phyloP scores from a whole-genome alignment of 2,888 invertebrate genomes.

The Azorinus chamasolen region DNA sequence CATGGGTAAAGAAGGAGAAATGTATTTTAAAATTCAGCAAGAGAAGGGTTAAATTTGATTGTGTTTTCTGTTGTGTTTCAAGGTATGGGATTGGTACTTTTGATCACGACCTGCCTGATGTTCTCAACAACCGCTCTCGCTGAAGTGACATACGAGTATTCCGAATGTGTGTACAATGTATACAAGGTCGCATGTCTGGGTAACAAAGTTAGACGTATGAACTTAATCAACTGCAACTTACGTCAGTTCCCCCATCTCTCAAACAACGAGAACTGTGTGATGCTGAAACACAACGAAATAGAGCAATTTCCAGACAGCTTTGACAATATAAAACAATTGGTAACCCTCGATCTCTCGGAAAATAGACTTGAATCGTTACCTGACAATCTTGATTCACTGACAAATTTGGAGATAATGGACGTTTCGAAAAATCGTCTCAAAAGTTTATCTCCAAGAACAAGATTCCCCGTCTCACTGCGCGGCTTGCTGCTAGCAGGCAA shows the following conservation, averaged over 20 bases:
- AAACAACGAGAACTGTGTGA: constrained; percentile 29
- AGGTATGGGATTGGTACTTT: too few species aligned
- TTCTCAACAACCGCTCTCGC: background rate
- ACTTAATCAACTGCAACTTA: constrained; percentile 9
- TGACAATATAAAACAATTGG: constrained; percentile 12
- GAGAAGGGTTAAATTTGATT: too few species aligned
- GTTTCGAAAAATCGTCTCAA: constrained; percentile 39
- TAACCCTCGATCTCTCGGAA: constrained; percentile 37
- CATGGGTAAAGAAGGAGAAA: too few species aligned
- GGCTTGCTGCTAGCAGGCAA: constrained; percentile 46
- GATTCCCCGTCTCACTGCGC: constrained; percentile 52
- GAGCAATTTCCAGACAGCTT: constrained; percentile 38
- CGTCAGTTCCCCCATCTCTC: constrained; percentile 31
- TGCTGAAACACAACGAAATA: constrained; percentile 39
- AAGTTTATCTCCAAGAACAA: constrained; percentile 23
- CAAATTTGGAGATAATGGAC: constrained; percentile 42
- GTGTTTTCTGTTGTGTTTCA: too few species aligned
- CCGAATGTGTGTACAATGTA: constrained; percentile 44
- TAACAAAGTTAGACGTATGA: background rate
- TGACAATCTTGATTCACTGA: constrained; percentile 33
- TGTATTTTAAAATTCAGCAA: too few species aligned
- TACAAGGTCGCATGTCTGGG: constrained; percentile 45
- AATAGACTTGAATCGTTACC: constrained; percentile 42
- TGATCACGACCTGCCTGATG: background rate
- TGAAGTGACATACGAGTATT: constrained; percentile 28